phyloP scores from a whole-genome alignment of 53 echinoderm and acorn worm species.

The Holothuria scabra region DNA sequence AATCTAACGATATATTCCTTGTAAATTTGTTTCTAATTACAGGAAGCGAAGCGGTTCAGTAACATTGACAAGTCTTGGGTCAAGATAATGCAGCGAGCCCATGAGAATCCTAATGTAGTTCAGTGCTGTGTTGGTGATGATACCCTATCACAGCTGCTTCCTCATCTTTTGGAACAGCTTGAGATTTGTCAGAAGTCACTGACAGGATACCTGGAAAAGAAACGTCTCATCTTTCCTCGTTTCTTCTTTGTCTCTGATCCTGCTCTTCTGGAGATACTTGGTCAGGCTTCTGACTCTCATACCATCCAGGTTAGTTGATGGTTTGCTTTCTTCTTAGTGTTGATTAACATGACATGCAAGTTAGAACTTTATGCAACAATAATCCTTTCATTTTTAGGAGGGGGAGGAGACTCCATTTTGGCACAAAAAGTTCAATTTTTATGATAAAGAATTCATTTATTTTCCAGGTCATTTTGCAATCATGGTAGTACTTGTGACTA shows the following conservation, averaged over 20 bases:
- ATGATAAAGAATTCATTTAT: too few species aligned
- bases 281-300: conserved; percentile 98
- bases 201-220: conserved; percentile 99
- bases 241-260: conserved; percentile 99
- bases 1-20: not conserved
- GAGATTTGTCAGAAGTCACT: conserved; percentile 99
- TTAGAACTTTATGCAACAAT: too few species aligned
- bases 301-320: conserved; percentile 95
- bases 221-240: conserved; percentile 94
- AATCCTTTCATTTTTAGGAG: too few species aligned
- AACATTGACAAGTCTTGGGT: conserved; percentile 99
- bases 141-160: conserved; percentile 94
- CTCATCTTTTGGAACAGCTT: conserved; percentile 98
- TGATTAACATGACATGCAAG: too few species aligned
- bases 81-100: conserved; percentile 99
- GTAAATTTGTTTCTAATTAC: not conserved
- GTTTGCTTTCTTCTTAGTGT: not conserved
- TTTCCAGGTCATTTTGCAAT: too few species aligned
- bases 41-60: conserved; percentile 99
- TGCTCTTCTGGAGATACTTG: conserved; percentile 95
- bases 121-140: conserved; percentile 97
- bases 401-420: too few species aligned
- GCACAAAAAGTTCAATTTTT: too few species aligned
- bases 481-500: too few species aligned
- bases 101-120: conserved; percentile 98